Percentiles rank a stretch among this genome's conserved stretches.
phyloP scores from a whole-genome alignment of 1,140 invertebrate species.

The Scaptomyza hsui region DNA sequence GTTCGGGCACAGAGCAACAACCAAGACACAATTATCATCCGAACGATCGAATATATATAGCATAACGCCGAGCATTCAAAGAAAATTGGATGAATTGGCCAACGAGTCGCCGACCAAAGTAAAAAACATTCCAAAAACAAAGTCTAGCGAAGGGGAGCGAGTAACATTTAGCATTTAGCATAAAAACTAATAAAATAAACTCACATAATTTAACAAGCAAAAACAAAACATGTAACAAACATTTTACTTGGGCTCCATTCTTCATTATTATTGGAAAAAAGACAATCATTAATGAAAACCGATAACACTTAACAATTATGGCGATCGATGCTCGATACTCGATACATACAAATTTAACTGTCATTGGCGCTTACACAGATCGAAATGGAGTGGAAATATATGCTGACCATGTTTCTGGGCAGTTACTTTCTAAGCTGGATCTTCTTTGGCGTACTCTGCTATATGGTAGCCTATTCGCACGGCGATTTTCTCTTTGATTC shows the following conservation, averaged over 20 bases:
- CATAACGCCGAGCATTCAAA: constrained; percentile 73
- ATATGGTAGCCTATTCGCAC: constrained; percentile 85
- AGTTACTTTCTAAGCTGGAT: constrained; percentile 86
- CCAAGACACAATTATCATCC: constrained; percentile 14
- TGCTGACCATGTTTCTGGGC: constrained; percentile 85
- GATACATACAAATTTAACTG: neutral
- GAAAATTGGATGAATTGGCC: constrained; percentile 66
- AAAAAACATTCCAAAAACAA: constrained; percentile 36
- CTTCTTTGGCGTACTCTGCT: constrained; percentile 85
- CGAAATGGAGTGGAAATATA: constrained; percentile 87
- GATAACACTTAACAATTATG: constrained; percentile 16
- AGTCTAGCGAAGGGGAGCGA: constrained; percentile 36
- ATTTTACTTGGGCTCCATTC: constrained; percentile 27
- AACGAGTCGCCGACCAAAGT: constrained; percentile 53
- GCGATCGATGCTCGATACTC: neutral
- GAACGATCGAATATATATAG: constrained; percentile 65
- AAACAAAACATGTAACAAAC: constrained; percentile 11
- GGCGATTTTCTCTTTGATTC: constrained; percentile 84
- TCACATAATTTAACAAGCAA: constrained; percentile 34
- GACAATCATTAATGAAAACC: neutral
- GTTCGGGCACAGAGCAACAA: constrained; percentile 47
- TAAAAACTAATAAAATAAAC: constrained; percentile 43
- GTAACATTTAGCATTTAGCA: constrained; percentile 71
- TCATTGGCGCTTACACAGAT: constrained; percentile 80
- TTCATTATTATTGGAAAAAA: constrained; percentile 16